Evolutionary conservation across 1,140 invertebrate genomes (phyloP).

Genomic region (Rhopalosiphum padi): DNA sequence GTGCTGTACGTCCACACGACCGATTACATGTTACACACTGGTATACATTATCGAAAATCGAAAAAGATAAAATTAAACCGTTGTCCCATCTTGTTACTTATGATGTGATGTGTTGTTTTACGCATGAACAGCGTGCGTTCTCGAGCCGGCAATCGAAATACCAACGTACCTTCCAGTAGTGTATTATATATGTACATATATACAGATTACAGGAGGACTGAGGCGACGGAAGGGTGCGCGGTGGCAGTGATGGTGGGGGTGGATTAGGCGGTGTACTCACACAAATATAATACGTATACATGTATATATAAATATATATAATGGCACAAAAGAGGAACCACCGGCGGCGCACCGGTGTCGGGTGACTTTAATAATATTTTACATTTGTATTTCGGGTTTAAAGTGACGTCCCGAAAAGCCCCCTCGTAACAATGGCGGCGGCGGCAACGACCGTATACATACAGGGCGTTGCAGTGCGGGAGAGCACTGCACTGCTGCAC

Average conservation of each 20-base stretch:
- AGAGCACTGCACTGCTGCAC: background rate
- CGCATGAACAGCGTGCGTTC: background rate
- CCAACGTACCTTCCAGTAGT: background rate
- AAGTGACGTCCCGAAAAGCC: constrained; percentile 18
- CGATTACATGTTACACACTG: background rate
- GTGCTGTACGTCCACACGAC: background rate
- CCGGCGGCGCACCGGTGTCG: constrained; percentile 32
- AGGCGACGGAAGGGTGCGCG: background rate
- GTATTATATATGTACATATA: background rate
- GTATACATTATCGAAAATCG: background rate
- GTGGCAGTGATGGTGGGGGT: background rate
- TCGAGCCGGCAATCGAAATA: background rate
- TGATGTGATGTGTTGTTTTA: background rate
- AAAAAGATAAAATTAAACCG: background rate
- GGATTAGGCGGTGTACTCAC: background rate
- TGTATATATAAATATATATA: background rate
- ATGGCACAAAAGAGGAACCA: constrained; percentile 12
- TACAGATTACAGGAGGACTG: background rate
- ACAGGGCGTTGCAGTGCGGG: background rate
- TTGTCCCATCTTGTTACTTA: background rate
- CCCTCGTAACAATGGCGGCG: constrained; percentile 22
- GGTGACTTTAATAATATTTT: constrained; percentile 30
- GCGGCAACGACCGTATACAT: background rate
- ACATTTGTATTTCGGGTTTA: constrained; percentile 32
- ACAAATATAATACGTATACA: background rate